These are phyloP conservation scores for Pollicipes pollicipes DNA, from an alignment of 1,140 invertebrate species.

Conservation along the genomic window DNA sequence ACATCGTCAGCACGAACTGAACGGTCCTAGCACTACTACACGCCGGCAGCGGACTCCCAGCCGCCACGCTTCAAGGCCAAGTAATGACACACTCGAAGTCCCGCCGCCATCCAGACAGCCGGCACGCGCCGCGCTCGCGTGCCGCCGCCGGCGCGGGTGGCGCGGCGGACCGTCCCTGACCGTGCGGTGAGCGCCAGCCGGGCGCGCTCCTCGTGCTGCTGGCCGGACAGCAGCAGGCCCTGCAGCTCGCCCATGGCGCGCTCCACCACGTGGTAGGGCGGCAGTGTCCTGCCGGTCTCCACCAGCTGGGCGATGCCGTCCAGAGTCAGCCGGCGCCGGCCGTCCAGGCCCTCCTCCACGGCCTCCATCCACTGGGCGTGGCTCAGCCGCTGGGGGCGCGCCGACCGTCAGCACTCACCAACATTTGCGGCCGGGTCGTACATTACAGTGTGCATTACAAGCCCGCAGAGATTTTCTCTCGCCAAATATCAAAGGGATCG, in stretches of 20 bases:
- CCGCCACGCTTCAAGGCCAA: no score
- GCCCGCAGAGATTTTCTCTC: no score
- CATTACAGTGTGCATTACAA: no score
- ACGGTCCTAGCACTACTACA: neutral
- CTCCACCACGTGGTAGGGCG: conserved; percentile 53
- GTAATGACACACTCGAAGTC: no score
- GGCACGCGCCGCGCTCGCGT: no score
- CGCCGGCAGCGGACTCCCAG: no score
- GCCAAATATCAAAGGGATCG: no score
- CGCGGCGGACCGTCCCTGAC: conserved; percentile 28
- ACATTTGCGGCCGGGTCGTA: no score
- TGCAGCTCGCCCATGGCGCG: conserved; percentile 51
- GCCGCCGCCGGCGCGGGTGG: no score
- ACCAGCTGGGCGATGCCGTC: conserved; percentile 53
- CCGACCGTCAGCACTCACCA: conserved; percentile 11
- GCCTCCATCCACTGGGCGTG: conserved; percentile 55
- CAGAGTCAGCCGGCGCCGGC: conserved; percentile 37
- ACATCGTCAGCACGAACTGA: no score
- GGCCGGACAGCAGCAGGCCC: conserved; percentile 46
- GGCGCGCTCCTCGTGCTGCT: conserved; percentile 71
- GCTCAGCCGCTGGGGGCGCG: conserved; percentile 25
- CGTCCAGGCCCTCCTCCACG: conserved; percentile 24
- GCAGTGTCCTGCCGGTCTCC: conserved; percentile 46
- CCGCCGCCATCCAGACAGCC: no score
- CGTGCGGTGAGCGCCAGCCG: conserved; percentile 41